phyloP scores from a whole-genome alignment of 1,140 invertebrate species.

The Dinoponera quadriceps region DNA sequence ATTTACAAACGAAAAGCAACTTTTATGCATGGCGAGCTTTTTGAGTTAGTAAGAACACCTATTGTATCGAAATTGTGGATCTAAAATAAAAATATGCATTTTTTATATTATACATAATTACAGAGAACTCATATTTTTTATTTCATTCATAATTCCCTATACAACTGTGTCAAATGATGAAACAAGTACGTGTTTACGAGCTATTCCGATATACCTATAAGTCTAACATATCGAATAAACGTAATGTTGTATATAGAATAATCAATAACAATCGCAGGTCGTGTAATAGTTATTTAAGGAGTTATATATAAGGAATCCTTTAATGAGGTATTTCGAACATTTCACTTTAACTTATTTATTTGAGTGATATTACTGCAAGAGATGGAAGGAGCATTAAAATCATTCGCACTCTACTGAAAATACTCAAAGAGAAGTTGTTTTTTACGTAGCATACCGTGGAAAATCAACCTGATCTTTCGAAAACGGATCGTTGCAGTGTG shows the following conservation, averaged over 20 bases:
- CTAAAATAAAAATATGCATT: slow-evolving; percentile 58
- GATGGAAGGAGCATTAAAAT: slow-evolving; percentile 68
- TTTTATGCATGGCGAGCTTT: slow-evolving; percentile 43
- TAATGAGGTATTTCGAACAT: slow-evolving; percentile 58
- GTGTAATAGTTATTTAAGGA: slow-evolving; percentile 74
- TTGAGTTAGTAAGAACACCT: slow-evolving; percentile 49
- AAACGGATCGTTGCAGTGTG: slow-evolving; percentile 41
- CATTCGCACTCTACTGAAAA: slow-evolving; percentile 61
- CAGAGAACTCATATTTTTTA: slow-evolving; percentile 69
- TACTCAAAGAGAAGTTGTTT: slow-evolving; percentile 57
- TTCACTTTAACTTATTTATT: slow-evolving; percentile 76
- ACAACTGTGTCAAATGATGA: slow-evolving; percentile 66
- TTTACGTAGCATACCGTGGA: slow-evolving; percentile 33
- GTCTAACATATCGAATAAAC: slow-evolving; percentile 48
- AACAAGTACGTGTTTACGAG: slow-evolving; percentile 53
- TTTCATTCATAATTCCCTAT: slow-evolving; percentile 62
- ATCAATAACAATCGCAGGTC: slow-evolving; percentile 73
- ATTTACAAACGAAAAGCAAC: slow-evolving; percentile 35
- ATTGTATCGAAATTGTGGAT: slow-evolving; percentile 53
- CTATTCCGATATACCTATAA: slow-evolving; percentile 51
- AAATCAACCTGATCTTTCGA: slow-evolving; percentile 30
- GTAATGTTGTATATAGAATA: slow-evolving; percentile 72
- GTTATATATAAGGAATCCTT: slow-evolving; percentile 61
- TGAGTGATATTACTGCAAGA: slow-evolving; percentile 56
- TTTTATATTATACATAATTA: slow-evolving; percentile 59